Conservation (phyloP, 2,113 vertebrate genomes). For the Myanophis thanlyinensis region DNA sequence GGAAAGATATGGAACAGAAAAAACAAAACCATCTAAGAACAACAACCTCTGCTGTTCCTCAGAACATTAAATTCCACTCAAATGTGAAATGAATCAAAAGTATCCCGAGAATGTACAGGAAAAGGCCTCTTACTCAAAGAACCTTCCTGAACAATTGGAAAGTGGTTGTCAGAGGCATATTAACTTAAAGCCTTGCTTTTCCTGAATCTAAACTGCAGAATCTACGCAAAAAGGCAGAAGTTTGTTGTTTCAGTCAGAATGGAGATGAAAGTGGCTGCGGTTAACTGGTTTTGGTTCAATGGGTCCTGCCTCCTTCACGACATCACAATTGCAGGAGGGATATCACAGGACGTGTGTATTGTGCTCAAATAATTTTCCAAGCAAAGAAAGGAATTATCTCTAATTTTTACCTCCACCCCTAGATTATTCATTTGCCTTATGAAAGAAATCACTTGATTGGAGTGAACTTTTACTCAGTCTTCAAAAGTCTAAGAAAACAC, state of each 20-base stretch:
- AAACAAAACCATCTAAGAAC: background rate
- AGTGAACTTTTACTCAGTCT: background rate
- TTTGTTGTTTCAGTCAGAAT: background rate
- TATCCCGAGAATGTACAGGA: background rate
- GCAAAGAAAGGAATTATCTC: background rate
- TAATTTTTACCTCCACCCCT: too few species aligned
- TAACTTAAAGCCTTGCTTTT: background rate
- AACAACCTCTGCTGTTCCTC: background rate
- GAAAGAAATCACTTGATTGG: background rate
- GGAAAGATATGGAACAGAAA: background rate
- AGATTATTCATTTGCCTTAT: background rate
- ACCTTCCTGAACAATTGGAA: background rate
- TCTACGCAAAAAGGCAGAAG: background rate
- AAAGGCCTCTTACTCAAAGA: background rate
- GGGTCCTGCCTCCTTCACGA: background rate
- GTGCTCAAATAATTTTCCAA: background rate
- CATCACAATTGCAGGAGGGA: background rate
- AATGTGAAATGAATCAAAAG: background rate
- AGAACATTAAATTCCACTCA: background rate
- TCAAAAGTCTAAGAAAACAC: background rate
- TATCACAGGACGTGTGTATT: background rate
- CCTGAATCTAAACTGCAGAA: background rate
- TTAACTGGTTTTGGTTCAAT: background rate
- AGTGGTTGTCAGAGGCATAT: background rate
- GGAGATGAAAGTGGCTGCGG: background rate